These are phyloP conservation scores for Ceramica pisi DNA, from an alignment of 2,888 invertebrate species.

Conservation along the genomic window DNA sequence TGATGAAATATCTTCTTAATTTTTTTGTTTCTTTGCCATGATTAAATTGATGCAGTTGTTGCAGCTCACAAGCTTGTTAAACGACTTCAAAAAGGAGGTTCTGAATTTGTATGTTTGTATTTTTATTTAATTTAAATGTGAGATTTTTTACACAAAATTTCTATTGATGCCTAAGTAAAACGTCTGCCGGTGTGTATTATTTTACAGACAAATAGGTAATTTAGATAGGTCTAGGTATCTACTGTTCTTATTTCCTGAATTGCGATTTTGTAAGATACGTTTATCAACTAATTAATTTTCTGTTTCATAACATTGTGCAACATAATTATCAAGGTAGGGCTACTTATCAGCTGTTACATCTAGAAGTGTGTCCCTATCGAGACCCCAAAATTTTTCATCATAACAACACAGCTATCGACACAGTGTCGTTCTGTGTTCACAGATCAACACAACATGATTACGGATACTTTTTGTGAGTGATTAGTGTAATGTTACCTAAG, in stretches of 20 bases:
- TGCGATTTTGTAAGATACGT: neutral
- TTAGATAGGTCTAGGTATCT: neutral
- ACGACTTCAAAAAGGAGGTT: too few species aligned
- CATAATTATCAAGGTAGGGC: neutral
- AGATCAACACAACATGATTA: neutral
- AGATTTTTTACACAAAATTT: too few species aligned
- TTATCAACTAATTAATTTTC: neutral
- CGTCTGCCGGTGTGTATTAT: too few species aligned
- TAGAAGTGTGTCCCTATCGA: neutral
- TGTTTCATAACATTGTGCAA: constrained; percentile 4
- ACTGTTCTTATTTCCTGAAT: neutral
- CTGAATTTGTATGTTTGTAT: too few species aligned
- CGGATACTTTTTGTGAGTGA: constrained; percentile 4
- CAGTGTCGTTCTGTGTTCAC: neutral
- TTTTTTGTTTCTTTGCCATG: neutral
- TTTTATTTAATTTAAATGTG: too few species aligned
- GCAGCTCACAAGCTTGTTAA: too few species aligned
- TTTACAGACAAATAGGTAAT: neutral
- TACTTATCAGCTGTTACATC: neutral
- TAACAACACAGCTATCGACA: neutral
- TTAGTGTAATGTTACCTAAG: constrained; percentile 6
- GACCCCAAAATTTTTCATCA: neutral
- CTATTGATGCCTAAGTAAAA: too few species aligned
- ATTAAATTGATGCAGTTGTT: neutral
- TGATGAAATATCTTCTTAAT: neutral